Percentiles rank a stretch among this genome's conserved stretches.
Conservation (phyloP, 1,140 invertebrate species). For the Akabosia matsudoensis region DNA sequence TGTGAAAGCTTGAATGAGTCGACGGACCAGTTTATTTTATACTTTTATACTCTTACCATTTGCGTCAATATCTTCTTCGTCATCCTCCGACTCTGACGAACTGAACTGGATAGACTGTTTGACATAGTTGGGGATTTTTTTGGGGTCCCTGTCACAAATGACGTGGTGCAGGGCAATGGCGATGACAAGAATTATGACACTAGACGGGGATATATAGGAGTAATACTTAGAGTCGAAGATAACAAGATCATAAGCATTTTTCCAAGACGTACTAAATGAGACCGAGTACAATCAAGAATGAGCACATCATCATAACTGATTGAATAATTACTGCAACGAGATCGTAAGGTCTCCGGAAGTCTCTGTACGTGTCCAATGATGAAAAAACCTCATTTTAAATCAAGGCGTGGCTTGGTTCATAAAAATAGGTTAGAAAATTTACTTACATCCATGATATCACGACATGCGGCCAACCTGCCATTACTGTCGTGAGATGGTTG, state of each 20-base stretch:
- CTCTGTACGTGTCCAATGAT: conserved; percentile 19
- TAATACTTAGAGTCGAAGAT: too few relatives aligned
- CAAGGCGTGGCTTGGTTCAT: too few relatives aligned
- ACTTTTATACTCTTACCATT: too few relatives aligned
- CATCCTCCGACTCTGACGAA: conserved; percentile 24
- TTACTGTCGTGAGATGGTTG: too few relatives aligned
- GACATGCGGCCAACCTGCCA: too few relatives aligned
- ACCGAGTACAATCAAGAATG: conserved; percentile 25
- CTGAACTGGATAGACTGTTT: conserved; percentile 35
- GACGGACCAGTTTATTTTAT: too few relatives aligned
- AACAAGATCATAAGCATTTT: too few relatives aligned
- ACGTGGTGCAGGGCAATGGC: conserved; percentile 35
- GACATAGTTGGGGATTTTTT: conserved; percentile 32
- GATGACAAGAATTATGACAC: conserved; percentile 31
- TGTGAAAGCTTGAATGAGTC: too few relatives aligned
- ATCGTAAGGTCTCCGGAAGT: conserved; percentile 32
- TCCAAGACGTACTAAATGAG: conserved; percentile 35
- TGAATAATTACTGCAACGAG: conserved; percentile 32
- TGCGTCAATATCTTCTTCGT: background rate
- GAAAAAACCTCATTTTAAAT: too few relatives aligned
- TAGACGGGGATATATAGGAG: too few relatives aligned
- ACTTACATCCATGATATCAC: too few relatives aligned
- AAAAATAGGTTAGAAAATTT: too few relatives aligned
- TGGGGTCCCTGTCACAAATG: conserved; percentile 31
- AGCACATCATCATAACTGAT: conserved; percentile 33